A percentile compares a stretch with the other conserved stretches of the same genome.
Conservation (phyloP, 2,113 vertebrate genomes). For the Aphyosemion australe region DNA sequence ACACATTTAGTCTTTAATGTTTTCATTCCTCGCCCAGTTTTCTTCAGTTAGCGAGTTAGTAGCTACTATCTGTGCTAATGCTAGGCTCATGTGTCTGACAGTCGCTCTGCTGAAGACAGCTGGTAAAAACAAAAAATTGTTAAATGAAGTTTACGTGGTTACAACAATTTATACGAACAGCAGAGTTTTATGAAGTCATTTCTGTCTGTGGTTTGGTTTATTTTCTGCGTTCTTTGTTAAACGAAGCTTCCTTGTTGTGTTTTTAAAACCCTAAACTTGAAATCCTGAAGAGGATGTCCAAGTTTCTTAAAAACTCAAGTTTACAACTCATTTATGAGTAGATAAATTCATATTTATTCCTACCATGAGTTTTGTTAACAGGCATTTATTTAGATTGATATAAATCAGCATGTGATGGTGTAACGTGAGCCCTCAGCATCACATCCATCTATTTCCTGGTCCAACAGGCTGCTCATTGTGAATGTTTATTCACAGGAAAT, state of each 20-base stretch:
- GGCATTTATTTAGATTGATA: not conserved
- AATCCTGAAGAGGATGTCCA: not conserved
- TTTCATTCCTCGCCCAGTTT: not conserved
- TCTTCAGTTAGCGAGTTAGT: not conserved
- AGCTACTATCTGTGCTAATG: not conserved
- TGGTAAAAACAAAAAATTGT: not conserved
- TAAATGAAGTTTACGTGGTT: not conserved
- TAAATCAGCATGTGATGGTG: not conserved
- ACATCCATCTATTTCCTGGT: too few species aligned
- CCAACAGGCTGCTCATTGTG: not conserved
- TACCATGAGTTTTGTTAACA: not conserved
- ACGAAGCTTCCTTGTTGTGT: not conserved
- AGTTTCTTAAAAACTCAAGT: not conserved
- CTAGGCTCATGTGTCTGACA: not conserved
- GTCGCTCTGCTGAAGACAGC: not conserved
- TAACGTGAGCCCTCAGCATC: not conserved
- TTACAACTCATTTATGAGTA: not conserved
- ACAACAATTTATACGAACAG: not conserved
- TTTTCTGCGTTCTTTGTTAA: not conserved
- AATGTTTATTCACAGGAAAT: conserved; percentile 17
- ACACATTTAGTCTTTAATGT: not conserved
- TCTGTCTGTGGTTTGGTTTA: not conserved
- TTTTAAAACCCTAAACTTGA: not conserved
- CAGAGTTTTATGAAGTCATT: not conserved
- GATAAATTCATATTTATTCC: not conserved